These are phyloP conservation scores for Euzophera pinguis DNA, from an alignment of 2,888 invertebrate species.

Conservation along the genomic window DNA sequence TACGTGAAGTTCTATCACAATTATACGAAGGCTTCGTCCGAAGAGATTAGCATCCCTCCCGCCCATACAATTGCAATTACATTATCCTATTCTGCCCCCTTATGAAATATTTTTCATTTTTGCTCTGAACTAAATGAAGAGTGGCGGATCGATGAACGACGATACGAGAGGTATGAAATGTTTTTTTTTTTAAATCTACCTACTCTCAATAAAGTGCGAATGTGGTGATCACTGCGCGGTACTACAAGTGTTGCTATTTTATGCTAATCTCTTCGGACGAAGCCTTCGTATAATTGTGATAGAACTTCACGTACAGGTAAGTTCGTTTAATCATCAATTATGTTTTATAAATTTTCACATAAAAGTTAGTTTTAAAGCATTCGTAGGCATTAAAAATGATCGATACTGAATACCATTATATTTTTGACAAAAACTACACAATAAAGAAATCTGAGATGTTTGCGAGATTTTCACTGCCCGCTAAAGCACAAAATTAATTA, in stretches of 20 bases:
- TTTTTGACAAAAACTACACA: background rate
- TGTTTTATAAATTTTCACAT: conserved; percentile 13
- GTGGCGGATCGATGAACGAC: background rate
- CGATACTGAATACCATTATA: background rate
- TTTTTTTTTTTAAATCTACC: background rate
- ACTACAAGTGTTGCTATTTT: background rate
- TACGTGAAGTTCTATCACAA: background rate
- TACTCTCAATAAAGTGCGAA: conserved; percentile 2
- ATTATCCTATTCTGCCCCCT: background rate
- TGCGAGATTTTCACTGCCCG: no score
- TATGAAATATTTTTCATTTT: background rate
- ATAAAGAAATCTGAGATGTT: no score
- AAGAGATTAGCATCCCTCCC: background rate
- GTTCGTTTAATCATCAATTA: background rate
- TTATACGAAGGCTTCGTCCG: background rate
- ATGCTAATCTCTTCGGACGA: background rate
- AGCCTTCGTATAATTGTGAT: background rate
- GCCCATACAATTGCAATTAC: background rate
- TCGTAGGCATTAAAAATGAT: background rate
- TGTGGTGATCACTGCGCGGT: background rate
- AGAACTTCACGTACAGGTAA: background rate
- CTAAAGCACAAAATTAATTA: no score
- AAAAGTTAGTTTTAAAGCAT: conserved; percentile 23
- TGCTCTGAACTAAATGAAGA: background rate
- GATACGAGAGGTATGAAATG: background rate